A percentile compares a stretch with the other conserved stretches of the same genome.
Conservation (phyloP, 2,797 vertebrate genomes). For the Microhierax caerulescens region DNA sequence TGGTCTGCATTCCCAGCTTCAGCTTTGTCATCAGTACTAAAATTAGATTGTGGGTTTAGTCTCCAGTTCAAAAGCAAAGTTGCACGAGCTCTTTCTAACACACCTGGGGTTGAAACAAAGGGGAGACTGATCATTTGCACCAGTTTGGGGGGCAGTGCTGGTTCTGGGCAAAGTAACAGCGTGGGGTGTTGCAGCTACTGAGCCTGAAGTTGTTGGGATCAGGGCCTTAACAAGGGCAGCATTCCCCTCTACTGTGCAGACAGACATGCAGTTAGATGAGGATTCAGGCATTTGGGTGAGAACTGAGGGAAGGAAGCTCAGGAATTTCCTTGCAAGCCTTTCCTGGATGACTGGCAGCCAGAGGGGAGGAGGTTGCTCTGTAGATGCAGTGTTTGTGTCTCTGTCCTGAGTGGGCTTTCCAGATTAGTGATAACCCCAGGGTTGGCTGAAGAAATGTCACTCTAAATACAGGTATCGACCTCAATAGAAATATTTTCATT, state of each 20-base stretch:
- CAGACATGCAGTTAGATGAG: rapidly evolving
- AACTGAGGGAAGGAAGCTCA: not conserved
- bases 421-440: slow-evolving; percentile 32
- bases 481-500: slow-evolving; percentile 35
- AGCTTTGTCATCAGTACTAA: not conserved
- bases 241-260: rapidly evolving
- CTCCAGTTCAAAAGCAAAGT: not conserved
- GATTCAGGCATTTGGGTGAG: not conserved
- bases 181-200: not conserved
- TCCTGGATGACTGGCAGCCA: not conserved
- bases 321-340: not conserved
- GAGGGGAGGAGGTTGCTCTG: not conserved
- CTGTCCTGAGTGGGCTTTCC: slow-evolving; percentile 32
- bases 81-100: not conserved
- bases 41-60: not conserved
- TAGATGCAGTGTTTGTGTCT: not conserved
- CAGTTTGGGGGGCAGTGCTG: not conserved
- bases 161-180: not conserved
- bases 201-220: not conserved
- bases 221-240: rapidly evolving
- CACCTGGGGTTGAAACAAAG: not conserved
- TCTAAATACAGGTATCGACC: slow-evolving; percentile 48
- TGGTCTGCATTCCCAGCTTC: not conserved
- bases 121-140: rapidly evolving
- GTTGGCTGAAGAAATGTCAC: slow-evolving; percentile 42